Evolutionary conservation across 1,140 invertebrate species (phyloP), one percentile per base, ranked within the genome.

Genomic region (Zaprionus lachaisei): DNA sequence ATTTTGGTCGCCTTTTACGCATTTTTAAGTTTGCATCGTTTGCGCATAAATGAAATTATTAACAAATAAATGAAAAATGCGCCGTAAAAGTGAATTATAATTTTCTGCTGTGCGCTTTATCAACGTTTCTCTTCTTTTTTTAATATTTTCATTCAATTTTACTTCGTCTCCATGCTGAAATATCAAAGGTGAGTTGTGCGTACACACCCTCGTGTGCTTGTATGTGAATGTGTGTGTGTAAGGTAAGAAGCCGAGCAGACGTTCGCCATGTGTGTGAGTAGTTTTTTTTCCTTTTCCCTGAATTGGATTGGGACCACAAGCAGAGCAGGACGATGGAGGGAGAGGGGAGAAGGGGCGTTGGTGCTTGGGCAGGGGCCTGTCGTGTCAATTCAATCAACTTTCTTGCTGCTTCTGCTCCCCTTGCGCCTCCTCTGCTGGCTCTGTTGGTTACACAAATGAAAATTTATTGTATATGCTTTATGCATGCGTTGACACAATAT

Each of bases 391-490:
- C 82, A 85, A 85, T 85, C 82, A 85, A 85, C 66, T 78, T 73
- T 65, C 83, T 71, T 69, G 47, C 61, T 74, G 64, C 54, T 34
- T 34, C 31, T 15, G 0, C 49, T 26, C 58, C 51, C 55, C 41
- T 56, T 41, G 60, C 37, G 65, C 57, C 77, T 66, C 73, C 57
- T 66, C 57, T 66, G 62, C 62, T 66, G 62, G 61, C 64, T 72
- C 54, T 76, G 41, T 47, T 85, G 82, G 82, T 82, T 81, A 85
- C 65, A 86, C 82, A 86, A 85, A 85, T 85, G 82, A 85, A 80
- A 85, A 86, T 85, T 85, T 85, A 85, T 85, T 85, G 79, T 85
- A 83, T 77, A 72, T 83, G 80, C 81, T 82, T 82, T 82, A 82
- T 82, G 80, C 80, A 80, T 77, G 82, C 81, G 74, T 72, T 72